phyloP scores from a whole-genome alignment of 1,140 invertebrate species.

The Pissodes strobi region DNA sequence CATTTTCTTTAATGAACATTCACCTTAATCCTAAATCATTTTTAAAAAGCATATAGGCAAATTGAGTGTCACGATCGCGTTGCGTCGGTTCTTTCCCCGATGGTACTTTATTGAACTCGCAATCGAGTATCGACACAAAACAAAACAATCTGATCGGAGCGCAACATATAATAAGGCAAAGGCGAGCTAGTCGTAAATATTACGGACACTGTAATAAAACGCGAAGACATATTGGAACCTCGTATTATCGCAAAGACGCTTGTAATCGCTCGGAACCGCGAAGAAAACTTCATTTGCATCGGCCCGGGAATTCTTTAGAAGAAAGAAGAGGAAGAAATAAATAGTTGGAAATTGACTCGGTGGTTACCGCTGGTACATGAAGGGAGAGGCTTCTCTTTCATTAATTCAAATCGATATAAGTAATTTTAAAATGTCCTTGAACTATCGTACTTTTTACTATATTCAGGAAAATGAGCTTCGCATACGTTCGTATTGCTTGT shows the following conservation, averaged over 20 bases:
- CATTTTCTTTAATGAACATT: too few relatives aligned
- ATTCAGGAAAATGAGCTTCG: too few relatives aligned
- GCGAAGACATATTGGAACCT: constrained; percentile 30
- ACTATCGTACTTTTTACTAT: too few relatives aligned
- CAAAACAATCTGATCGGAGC: constrained; percentile 26
- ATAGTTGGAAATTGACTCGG: too few relatives aligned
- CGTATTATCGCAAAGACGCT: constrained; percentile 24
- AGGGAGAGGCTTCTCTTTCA: too few relatives aligned
- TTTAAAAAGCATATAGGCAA: neutral
- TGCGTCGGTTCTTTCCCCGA: neutral
- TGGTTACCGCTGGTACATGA: too few relatives aligned
- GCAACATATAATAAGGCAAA: constrained; percentile 21
- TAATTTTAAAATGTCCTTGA: too few relatives aligned
- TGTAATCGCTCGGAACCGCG: constrained; percentile 23
- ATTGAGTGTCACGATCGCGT: constrained; percentile 8
- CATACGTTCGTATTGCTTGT: too few relatives aligned
- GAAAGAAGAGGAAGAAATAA: too few relatives aligned
- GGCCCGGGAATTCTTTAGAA: neutral
- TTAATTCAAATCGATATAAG: too few relatives aligned
- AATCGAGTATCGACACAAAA: constrained; percentile 7
- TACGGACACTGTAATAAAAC: constrained; percentile 23
- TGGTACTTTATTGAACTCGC: constrained; percentile 20
- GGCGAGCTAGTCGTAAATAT: constrained; percentile 22
- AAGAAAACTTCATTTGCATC: constrained; percentile 30
- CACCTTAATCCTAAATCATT: too few relatives aligned